Evolutionary conservation across 2,113 vertebrate species (phyloP), one percentile per base, ranked within the genome.

Genomic region (Prolemur simus): DNA sequence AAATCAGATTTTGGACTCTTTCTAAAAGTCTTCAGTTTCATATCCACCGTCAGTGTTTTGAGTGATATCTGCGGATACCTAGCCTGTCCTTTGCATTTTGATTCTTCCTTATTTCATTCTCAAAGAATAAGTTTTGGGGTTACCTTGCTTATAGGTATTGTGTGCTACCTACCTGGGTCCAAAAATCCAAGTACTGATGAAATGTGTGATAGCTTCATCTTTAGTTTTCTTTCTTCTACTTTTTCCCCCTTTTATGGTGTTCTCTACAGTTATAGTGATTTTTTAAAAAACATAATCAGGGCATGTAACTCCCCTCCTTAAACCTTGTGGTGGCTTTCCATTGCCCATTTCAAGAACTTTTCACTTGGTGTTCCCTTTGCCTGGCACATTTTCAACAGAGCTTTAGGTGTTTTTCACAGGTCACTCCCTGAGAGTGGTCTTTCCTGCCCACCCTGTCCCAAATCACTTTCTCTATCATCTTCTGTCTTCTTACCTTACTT

Each of bases 81-180:
- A 15, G 80, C 14, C 77, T 15, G 17, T 95, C 21, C 45, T 92
- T 87, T 89, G 25, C 29, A 74, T 88, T 94, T 92, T 34, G 23
- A 71, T 52, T 39, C 5, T 81, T 92, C 64, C 71, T 60, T 76
- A 66, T 80, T 94, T 94, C 23, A 81, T 80, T 74, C 60, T 96
- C 17, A 71, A 87, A 91, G 8, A 91, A 83, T 95, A 73, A 82
- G 6, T 87, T 91, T 76, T 39, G 32, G 5, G 45, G 56, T 21
- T 83, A 54, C 52, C 4, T 85, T 95, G 64, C 32, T 86, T 86
- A 8, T 13, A 56, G 47, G 42, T 74, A 64, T 37, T 49, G 13
- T n/a, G 9, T 78, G 32, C n/a, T 11, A 39, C 45, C 37, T 34
- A 34, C 11, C 77, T 68, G 37, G 5, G 3, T 91, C 21, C 68